These are phyloP conservation scores for Lanius ludovicianus DNA, from an alignment of 2,113 vertebrate genomes.

Conservation along the genomic window DNA sequence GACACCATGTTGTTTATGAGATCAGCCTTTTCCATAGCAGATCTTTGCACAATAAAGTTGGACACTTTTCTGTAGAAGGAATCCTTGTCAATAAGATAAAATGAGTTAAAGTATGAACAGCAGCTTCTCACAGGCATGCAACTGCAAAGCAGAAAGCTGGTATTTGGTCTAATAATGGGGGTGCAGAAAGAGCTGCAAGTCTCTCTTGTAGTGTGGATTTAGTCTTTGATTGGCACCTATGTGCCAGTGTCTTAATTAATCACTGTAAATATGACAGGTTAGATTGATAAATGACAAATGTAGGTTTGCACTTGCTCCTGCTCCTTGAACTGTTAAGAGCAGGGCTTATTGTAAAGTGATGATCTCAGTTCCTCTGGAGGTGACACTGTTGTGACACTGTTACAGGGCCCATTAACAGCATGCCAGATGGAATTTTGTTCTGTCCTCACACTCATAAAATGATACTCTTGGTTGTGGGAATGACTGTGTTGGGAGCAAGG, in stretches of 20 bases:
- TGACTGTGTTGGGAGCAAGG: slow-evolving; percentile 24
- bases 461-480: slow-evolving; percentile 42
- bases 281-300: slow-evolving; percentile 61
- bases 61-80: not conserved
- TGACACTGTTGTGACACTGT: slow-evolving; percentile 63
- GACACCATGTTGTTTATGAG: not conserved
- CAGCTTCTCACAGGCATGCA: not conserved
- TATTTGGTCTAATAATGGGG: not conserved
- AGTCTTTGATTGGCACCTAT: not conserved
- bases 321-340: slow-evolving; percentile 49
- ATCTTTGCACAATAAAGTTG: not conserved
- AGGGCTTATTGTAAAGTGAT: slow-evolving; percentile 56
- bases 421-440: slow-evolving; percentile 72
- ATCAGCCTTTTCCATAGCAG: not conserved
- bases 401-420: slow-evolving; percentile 70
- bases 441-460: slow-evolving; percentile 69
- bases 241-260: slow-evolving; percentile 35
- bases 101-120: not conserved
- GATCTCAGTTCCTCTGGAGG: slow-evolving; percentile 56
- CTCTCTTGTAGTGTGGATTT: not conserved
- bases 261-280: slow-evolving; percentile 53
- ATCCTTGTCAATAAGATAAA: not conserved
- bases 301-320: slow-evolving; percentile 49
- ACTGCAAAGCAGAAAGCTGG: not conserved
- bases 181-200: not conserved